Evolutionary conservation across 1,140 invertebrate genomes (phyloP).

Genomic region (Drosophila prosaltans): DNA sequence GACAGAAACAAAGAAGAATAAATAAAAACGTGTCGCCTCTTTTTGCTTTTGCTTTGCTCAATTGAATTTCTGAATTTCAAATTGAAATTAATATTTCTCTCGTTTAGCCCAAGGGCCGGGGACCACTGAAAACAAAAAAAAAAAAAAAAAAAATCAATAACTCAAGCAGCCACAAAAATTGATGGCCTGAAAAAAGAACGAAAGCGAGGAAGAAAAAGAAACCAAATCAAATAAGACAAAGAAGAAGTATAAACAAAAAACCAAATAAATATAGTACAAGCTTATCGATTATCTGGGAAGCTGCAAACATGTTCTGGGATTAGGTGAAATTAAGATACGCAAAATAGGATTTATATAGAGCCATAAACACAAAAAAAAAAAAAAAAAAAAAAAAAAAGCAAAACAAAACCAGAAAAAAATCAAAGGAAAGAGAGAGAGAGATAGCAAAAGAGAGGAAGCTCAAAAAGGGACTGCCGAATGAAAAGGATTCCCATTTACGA

Average conservation of each 20-base stretch:
- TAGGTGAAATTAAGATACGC: constrained; percentile 73
- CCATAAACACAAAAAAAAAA: constrained; percentile 11
- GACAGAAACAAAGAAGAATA: constrained; percentile 1
- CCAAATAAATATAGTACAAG: constrained; percentile 3
- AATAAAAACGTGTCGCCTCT: constrained; percentile 24
- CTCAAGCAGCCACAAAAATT: constrained; percentile 19
- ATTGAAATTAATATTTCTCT: constrained; percentile 75
- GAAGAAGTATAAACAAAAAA: constrained; percentile 15
- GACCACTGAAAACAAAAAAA: neutral
- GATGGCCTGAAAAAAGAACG: constrained; percentile 26
- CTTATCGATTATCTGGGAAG: constrained; percentile 40
- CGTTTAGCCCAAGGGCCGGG: constrained; percentile 51
- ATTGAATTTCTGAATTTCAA: constrained; percentile 70
- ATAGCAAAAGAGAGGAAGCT: constrained; percentile 1
- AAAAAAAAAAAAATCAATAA: constrained; percentile 43
- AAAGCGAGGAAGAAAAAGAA: neutral
- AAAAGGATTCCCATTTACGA: constrained; percentile 55
- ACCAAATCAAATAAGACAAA: constrained; percentile 18
- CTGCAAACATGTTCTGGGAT: constrained; percentile 40
- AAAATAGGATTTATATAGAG: constrained; percentile 70
- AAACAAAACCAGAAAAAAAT: neutral
- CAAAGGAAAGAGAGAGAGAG: neutral
- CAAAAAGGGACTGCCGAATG: constrained; percentile 18
- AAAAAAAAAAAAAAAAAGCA: neutral
- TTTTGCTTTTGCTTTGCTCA: constrained; percentile 32